These are phyloP conservation scores for Scopus umbretta DNA, from an alignment of 2,113 vertebrate genomes.

Conservation along the genomic window DNA sequence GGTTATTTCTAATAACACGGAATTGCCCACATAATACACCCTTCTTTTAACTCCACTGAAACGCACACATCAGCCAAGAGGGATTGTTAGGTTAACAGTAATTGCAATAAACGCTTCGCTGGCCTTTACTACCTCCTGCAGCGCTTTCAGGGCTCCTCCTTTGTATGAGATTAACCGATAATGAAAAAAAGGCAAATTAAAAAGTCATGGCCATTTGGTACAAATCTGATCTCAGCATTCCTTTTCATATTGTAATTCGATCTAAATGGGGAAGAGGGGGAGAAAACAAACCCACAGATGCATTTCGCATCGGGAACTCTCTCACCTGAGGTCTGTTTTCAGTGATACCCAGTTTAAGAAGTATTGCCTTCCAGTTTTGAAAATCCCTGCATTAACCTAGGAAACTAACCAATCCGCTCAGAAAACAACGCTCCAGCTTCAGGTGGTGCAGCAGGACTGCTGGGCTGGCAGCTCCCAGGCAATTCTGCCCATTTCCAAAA, in stretches of 20 bases:
- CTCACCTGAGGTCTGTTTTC: neutral
- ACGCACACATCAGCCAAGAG: neutral
- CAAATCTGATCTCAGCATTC: neutral
- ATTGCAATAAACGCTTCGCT: constrained; percentile 15
- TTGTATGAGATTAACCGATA: neutral
- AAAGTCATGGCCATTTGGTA: neutral
- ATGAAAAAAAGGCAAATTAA: neutral
- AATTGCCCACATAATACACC: neutral
- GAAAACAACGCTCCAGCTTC: neutral
- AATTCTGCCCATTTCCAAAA: neutral
- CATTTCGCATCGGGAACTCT: neutral
- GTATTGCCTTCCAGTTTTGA: neutral
- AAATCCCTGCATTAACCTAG: neutral
- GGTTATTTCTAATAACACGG: neutral
- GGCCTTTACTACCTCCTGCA: neutral
- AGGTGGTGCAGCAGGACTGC: neutral
- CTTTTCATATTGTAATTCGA: neutral
- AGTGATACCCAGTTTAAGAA: neutral
- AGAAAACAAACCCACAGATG: neutral
- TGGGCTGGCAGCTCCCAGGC: neutral
- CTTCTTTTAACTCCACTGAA: neutral
- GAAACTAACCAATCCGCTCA: neutral
- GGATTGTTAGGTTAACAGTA: neutral
- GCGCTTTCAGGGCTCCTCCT: neutral
- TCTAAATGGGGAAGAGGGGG: neutral